These are phyloP conservation scores for Oncorhynchus clarkii DNA, from an alignment of 2,113 vertebrate genomes.

Conservation along the genomic window DNA sequence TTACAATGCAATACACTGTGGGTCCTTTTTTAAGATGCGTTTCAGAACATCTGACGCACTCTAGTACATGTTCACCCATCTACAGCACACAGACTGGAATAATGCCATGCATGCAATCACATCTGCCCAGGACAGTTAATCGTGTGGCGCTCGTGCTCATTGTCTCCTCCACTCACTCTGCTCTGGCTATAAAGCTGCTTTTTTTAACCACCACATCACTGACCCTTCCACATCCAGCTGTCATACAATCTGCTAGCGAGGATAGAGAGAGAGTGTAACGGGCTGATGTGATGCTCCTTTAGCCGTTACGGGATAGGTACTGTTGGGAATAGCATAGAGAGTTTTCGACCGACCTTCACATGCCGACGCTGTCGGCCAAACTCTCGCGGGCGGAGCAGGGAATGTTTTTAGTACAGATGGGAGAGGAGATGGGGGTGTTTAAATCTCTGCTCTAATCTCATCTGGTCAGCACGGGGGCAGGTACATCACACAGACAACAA, in stretches of 20 bases:
- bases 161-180: too few species aligned
- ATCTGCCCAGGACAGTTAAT: background rate
- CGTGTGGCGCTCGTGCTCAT: too few species aligned
- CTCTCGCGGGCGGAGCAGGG: constrained; percentile 12
- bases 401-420: constrained; percentile 58
- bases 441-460: constrained; percentile 66
- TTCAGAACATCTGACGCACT: too few species aligned
- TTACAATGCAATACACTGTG: too few species aligned
- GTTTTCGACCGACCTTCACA: too few species aligned
- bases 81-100: background rate
- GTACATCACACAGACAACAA: constrained; percentile 1
- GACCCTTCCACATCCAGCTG: background rate
- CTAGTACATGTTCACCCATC: background rate
- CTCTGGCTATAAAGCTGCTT: background rate
- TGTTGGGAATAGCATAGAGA: too few species aligned
- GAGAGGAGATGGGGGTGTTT: constrained; percentile 2
- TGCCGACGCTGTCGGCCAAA: too few species aligned
- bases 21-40: too few species aligned
- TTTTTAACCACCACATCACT: background rate
- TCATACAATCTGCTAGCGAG: background rate
- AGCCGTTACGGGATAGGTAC: too few species aligned
- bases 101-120: background rate
- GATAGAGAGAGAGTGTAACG: too few species aligned
- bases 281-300: too few species aligned
- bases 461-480: constrained; percentile 12